Evolutionary conservation across 2,888 invertebrate genomes (phyloP).

Genomic region (Drosophila heteroneura): DNA sequence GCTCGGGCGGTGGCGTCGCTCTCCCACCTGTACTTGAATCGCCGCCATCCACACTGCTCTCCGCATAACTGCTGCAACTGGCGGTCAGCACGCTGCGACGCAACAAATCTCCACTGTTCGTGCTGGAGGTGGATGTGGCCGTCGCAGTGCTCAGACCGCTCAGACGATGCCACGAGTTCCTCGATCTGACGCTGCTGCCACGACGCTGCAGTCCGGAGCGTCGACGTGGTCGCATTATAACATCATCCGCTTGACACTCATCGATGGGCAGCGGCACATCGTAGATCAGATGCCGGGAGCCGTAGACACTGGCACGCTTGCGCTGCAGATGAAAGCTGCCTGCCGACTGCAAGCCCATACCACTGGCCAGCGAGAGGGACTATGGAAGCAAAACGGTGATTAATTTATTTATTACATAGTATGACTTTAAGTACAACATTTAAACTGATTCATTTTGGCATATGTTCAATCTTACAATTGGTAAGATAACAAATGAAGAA

Average conservation of each 20-base stretch:
- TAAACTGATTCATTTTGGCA: neutral
- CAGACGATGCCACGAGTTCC: constrained; percentile 71
- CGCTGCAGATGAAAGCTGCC: constrained; percentile 83
- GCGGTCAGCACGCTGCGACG: constrained; percentile 75
- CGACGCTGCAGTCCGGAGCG: constrained; percentile 60
- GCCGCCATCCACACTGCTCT: constrained; percentile 65
- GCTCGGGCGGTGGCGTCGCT: constrained; percentile 19
- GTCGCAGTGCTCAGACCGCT: constrained; percentile 76
- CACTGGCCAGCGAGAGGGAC: constrained; percentile 44
- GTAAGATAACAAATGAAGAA: no score
- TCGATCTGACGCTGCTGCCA: constrained; percentile 56
- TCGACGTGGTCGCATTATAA: constrained; percentile 83
- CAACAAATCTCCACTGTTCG: constrained; percentile 71
- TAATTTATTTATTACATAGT: neutral
- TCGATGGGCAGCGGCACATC: constrained; percentile 88
- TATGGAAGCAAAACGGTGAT: neutral
- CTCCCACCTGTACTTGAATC: constrained; percentile 27
- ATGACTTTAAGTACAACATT: neutral
- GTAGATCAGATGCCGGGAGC: constrained; percentile 88
- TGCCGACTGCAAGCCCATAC: constrained; percentile 46
- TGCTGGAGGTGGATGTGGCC: constrained; percentile 71
- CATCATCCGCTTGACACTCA: constrained; percentile 87
- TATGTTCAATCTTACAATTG: no score
- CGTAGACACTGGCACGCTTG: constrained; percentile 86
- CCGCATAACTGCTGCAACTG: constrained; percentile 77